These are phyloP conservation scores for Glaucidium brasilianum DNA, from an alignment of 2,113 vertebrate genomes.

Conservation along the genomic window DNA sequence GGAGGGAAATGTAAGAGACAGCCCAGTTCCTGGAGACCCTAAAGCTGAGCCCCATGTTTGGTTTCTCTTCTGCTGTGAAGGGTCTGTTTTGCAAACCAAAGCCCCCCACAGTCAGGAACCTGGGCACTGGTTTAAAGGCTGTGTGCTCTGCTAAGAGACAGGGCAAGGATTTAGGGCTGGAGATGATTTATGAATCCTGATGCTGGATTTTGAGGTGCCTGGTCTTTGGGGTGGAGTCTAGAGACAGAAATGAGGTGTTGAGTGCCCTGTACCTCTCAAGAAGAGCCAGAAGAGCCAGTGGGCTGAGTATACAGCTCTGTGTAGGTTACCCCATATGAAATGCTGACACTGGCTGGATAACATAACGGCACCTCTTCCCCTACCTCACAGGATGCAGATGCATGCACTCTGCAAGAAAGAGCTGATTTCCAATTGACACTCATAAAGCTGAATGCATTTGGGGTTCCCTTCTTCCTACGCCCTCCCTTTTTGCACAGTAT, in stretches of 20 bases:
- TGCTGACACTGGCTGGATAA: not conserved
- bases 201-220: not conserved
- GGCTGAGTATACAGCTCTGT: not conserved
- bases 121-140: not conserved
- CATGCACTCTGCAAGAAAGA: not conserved
- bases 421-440: not conserved
- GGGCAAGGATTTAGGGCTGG: not conserved
- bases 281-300: not conserved
- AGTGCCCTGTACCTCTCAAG: not conserved
- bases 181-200: not conserved
- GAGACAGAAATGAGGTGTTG: not conserved
- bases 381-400: accelerated
- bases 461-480: not conserved
- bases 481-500: not conserved
- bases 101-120: not conserved
- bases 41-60: accelerated
- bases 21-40: not conserved
- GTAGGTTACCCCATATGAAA: not conserved
- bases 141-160: not conserved
- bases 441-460: not conserved
- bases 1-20: not conserved
- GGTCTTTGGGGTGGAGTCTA: not conserved
- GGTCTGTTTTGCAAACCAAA: not conserved
- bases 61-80: not conserved
- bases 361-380: not conserved